Percentiles rank a stretch among this genome's conserved stretches.
phyloP scores from a whole-genome alignment of 2,113 vertebrate species.

The Asarcornis scutulata region DNA sequence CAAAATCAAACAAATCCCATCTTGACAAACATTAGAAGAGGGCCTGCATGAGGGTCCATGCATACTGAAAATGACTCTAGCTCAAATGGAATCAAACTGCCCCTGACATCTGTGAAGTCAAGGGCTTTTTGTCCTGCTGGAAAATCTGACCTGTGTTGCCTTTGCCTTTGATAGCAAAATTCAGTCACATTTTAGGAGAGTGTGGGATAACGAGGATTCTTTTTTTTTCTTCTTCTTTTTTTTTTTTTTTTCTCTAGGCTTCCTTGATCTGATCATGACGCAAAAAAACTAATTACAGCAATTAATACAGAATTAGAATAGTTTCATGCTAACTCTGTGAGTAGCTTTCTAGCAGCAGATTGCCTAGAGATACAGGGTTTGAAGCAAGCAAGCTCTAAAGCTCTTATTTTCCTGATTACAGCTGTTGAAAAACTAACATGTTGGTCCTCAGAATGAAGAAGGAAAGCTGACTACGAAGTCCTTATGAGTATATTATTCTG shows the following conservation, averaged over 20 bases:
- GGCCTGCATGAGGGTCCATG: not conserved
- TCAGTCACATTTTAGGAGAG: conserved; percentile 13
- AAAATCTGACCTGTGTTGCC: not conserved
- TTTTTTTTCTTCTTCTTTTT: not conserved
- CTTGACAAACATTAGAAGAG: not conserved
- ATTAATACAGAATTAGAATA: conserved; percentile 74
- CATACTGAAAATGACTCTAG: not conserved
- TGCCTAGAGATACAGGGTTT: conserved; percentile 67
- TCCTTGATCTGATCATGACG: conserved; percentile 71
- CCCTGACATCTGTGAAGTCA: not conserved
- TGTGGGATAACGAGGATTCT: conserved; percentile 1
- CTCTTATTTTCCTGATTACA: conserved; percentile 72
- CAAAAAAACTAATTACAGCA: conserved; percentile 72
- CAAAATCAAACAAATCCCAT: not conserved
- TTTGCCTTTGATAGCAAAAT: conserved; percentile 21
- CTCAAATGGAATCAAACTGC: not conserved
- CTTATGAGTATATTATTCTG: conserved; percentile 56
- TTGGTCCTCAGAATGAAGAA: conserved; percentile 70
- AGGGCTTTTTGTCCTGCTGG: not conserved
- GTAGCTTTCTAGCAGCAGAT: conserved; percentile 71
- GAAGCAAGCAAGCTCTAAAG: conserved; percentile 66
- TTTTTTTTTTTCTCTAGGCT: conserved; percentile 11
- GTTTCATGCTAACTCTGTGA: conserved; percentile 70
- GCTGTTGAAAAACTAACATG: conserved; percentile 71
- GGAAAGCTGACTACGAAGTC: conserved; percentile 64